A percentile compares a stretch with the other conserved stretches of the same genome.
phyloP scores from a whole-genome alignment of 2,888 invertebrate species.

The Hyalella azteca region DNA sequence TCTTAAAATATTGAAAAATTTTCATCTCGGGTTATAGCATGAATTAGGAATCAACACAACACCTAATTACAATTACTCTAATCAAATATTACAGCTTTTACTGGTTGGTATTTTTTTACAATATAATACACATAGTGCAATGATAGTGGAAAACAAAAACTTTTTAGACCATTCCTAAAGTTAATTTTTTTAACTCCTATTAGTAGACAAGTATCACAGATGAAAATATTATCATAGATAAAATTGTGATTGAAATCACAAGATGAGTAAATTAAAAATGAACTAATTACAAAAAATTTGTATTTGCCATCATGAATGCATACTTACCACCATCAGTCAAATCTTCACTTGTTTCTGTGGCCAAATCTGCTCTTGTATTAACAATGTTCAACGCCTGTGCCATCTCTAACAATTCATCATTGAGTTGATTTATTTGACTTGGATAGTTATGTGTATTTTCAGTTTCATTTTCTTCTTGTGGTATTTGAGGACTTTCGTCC shows the following conservation, averaged over 20 bases:
- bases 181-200: neutral
- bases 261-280: no score
- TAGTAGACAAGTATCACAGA: no score
- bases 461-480: neutral
- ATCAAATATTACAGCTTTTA: neutral
- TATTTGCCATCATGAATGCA: neutral
- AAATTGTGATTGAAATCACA: no score
- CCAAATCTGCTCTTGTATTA: no score
- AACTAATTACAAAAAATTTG: neutral
- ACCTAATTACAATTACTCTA: neutral
- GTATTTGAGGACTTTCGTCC: no score
- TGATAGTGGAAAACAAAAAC: neutral
- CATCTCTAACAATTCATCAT: neutral
- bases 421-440: neutral
- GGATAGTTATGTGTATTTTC: no score
- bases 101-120: neutral
- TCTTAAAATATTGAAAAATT: no score
- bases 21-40: no score
- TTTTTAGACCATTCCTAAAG: neutral
- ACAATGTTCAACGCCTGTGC: slow-evolving; percentile 3
- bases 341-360: slow-evolving; percentile 5
- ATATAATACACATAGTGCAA: neutral
- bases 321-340: neutral
- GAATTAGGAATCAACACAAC: neutral
- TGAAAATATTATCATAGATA: no score